Conservation (phyloP, 2,888 invertebrate genomes). For the Hecatera dysodea region DNA sequence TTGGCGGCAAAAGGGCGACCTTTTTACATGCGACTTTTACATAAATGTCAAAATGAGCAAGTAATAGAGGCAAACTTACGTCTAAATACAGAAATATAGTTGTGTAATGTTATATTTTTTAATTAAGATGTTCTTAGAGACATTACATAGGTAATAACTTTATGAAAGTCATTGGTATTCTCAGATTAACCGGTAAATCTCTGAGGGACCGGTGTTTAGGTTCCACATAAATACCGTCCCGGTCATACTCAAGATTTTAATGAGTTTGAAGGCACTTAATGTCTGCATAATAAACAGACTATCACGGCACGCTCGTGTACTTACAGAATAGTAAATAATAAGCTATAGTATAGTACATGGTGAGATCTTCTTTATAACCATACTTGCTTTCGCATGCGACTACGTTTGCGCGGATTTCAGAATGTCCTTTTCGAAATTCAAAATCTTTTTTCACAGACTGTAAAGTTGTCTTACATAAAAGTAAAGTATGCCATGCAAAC, state of each 20-base stretch:
- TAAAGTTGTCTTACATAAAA: background rate
- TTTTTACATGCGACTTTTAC: background rate
- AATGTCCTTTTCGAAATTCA: background rate
- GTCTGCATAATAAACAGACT: slow-evolving; percentile 52
- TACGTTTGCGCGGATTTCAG: background rate
- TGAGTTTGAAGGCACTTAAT: slow-evolving; percentile 53
- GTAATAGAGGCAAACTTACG: background rate
- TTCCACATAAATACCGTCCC: slow-evolving; percentile 46
- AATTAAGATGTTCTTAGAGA: slow-evolving; percentile 27
- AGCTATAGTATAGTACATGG: slow-evolving; percentile 5
- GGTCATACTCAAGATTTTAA: slow-evolving; percentile 50
- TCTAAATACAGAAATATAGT: too few relatives aligned
- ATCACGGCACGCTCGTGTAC: slow-evolving; percentile 28
- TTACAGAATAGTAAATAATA: slow-evolving; percentile 44
- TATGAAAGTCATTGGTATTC: slow-evolving; percentile 24
- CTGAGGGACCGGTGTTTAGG: slow-evolving; percentile 36
- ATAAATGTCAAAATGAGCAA: background rate
- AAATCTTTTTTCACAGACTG: background rate
- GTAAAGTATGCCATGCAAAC: background rate
- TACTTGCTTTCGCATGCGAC: background rate
- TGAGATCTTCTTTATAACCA: slow-evolving; percentile 19
- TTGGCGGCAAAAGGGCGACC: background rate
- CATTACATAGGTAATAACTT: slow-evolving; percentile 19
- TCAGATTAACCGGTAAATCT: slow-evolving; percentile 38
- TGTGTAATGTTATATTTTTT: too few relatives aligned